Evolutionary conservation across 30 jellyfish, hydroid and myxozoan genomes (phyloP), one percentile per base, ranked within the genome.

Genomic region (Hydra vulgaris): DNA sequence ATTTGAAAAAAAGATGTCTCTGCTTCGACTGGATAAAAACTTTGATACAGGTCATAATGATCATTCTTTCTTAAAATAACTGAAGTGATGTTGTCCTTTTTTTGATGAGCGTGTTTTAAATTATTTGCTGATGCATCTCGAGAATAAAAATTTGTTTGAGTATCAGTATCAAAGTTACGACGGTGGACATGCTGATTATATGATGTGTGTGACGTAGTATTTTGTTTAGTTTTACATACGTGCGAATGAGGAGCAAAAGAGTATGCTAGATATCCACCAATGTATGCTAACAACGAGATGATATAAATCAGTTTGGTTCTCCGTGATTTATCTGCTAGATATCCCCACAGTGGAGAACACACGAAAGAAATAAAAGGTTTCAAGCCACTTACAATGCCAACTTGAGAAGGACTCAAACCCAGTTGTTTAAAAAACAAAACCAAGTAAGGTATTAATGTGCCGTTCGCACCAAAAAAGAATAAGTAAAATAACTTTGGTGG

Each of bases 331-430:
- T 89, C 97, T 1, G 94, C 97, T 24, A 89, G 79, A 56, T 85
- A 89, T 20, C 97, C 97, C 97, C 97, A 89, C n/a, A 89, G 75
- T 17, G 97, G 97, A 17, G 89, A 78, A 85, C 82, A 89, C 7
- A 89, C 72, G n/a, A 89, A 89, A 16, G 97, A 90, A 67, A 89
- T 89, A 72, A 80, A 89, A n/a, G 97, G 97, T 83, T 89, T 89
- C 84, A 89, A 84, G 15, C 97, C 97, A 15, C 87, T 90, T 0
- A 89, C 97, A 16, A 89, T 83, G 52, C 97, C 97, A 22, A 86
- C 97, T 83, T 89, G 97, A 21, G 94, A 80, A 7, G 97, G 95
- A 67, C 79, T 70, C 75, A 89, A 76, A 18, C 89, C 94, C 23
- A 89, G 72, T 81, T 89, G 97, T 79, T 89, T 89, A 89, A 89